These are phyloP conservation scores for Poecilia velifera DNA, from an alignment of 2,797 vertebrate species.

Conservation along the genomic window DNA sequence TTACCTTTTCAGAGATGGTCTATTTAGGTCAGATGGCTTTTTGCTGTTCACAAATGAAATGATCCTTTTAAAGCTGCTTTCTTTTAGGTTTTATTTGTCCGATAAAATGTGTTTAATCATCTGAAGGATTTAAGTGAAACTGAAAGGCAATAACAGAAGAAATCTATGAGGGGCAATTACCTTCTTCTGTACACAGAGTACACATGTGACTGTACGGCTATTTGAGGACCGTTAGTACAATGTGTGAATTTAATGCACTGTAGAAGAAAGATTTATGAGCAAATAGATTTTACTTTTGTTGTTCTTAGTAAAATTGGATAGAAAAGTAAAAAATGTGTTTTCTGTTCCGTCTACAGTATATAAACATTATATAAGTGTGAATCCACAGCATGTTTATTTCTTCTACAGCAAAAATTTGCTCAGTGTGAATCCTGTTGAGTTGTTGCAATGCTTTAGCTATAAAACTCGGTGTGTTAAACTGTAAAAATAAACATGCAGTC, in stretches of 20 bases:
- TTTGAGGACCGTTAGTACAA: neutral
- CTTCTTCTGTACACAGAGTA: neutral
- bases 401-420: slow-evolving; percentile 11
- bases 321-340: neutral
- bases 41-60: neutral
- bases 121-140: neutral
- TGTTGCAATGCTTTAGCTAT: slow-evolving; percentile 6
- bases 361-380: neutral
- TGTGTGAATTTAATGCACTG: neutral
- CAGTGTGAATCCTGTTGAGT: slow-evolving; percentile 25
- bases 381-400: slow-evolving; percentile 34
- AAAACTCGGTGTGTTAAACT: slow-evolving; percentile 36
- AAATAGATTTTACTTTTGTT: neutral
- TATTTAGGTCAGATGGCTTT: neutral
- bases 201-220: neutral
- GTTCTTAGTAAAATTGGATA: neutral
- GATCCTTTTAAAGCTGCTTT: neutral
- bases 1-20: neutral
- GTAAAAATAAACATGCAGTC: slow-evolving; percentile 40
- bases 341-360: neutral
- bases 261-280: neutral
- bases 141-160: neutral
- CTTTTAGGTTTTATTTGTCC: neutral
- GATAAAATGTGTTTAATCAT: neutral
- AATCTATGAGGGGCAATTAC: neutral